Evolutionary conservation across 1,140 invertebrate genomes (phyloP).

Genomic region (Atta cephalotes): DNA sequence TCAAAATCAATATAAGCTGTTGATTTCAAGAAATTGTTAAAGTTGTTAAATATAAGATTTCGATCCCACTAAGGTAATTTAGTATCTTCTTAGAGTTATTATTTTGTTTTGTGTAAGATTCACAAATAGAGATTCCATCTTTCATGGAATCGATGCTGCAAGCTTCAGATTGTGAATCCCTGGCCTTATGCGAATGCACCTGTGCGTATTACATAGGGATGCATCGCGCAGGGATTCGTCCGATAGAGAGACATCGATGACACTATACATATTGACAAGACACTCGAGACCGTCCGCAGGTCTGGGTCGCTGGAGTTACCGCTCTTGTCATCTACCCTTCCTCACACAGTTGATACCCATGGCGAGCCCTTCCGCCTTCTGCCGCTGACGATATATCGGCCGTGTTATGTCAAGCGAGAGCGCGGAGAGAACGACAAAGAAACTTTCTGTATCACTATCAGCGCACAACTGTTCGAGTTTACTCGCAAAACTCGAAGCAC

Average conservation of each 20-base stretch:
- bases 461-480: conserved; percentile 34
- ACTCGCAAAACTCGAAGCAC: conserved; percentile 39
- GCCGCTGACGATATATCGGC: conserved; percentile 9
- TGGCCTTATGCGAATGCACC: neutral
- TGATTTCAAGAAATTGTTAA: neutral
- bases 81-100: neutral
- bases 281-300: conserved; percentile 81
- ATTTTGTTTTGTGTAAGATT: neutral
- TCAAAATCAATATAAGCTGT: neutral
- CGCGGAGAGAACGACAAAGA: conserved; percentile 18
- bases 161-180: conserved; percentile 30
- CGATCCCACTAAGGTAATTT: neutral
- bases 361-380: conserved; percentile 11
- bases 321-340: neutral
- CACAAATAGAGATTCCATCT: conserved; percentile 10
- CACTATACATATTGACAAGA: conserved; percentile 86
- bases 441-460: conserved; percentile 51
- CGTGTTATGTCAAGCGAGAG: conserved; percentile 34
- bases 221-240: conserved; percentile 75
- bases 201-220: conserved; percentile 64
- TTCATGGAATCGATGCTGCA: neutral
- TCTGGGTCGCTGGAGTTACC: conserved; percentile 70
- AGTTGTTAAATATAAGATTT: neutral
- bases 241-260: conserved; percentile 84
- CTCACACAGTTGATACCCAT: conserved; percentile 60